Conservation (phyloP, 2,797 vertebrate genomes). For the Malurus leucopterus region DNA sequence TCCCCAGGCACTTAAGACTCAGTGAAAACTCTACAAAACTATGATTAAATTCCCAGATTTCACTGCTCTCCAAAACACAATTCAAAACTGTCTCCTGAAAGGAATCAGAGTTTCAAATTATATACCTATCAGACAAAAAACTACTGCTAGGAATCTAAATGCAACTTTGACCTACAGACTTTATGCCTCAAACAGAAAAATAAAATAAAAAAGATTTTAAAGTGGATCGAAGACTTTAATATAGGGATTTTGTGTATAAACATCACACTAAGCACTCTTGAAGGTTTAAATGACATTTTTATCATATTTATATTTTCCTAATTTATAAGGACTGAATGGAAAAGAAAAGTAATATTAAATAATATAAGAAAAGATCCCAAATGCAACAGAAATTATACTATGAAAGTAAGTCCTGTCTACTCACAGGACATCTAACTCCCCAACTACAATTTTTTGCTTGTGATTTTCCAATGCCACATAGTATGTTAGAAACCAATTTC, state of each 20-base stretch:
- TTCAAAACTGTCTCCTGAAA: neutral
- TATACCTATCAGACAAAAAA: neutral
- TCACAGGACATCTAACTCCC: neutral
- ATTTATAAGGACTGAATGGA: neutral
- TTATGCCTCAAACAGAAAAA: neutral
- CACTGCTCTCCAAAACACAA: neutral
- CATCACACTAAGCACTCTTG: neutral
- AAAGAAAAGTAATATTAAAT: neutral
- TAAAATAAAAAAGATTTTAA: neutral
- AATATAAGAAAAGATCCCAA: neutral
- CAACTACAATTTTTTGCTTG: neutral
- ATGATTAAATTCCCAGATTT: neutral
- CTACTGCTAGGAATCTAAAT: neutral
- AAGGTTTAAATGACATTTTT: neutral
- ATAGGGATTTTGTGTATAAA: rapidly evolving
- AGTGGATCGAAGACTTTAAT: neutral
- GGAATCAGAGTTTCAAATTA: neutral
- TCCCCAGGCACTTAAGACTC: neutral
- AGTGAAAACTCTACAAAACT: neutral
- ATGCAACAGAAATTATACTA: neutral
- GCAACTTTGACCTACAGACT: neutral
- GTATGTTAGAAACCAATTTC: neutral
- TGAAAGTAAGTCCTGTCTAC: neutral
- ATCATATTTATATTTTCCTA: neutral
- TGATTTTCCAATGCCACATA: neutral